Percentiles rank a stretch among this genome's conserved stretches.
Evolutionary conservation across 1,140 invertebrate genomes (phyloP).

Genomic region (Sycobia sp.): DNA sequence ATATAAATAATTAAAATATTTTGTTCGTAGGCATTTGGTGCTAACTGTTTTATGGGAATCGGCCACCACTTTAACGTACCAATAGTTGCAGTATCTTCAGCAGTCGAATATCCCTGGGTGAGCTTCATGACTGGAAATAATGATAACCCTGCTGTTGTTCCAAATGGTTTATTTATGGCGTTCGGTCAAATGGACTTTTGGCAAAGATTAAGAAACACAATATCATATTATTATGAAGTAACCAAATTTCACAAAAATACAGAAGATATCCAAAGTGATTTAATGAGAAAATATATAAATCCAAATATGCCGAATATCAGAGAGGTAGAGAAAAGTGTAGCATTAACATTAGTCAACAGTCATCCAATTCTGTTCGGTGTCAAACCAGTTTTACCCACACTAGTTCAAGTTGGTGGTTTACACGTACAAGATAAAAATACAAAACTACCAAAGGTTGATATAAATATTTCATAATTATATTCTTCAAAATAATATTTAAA

Average conservation of each 20-base stretch:
- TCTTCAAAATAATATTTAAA: neutral
- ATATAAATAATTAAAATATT: conserved; percentile 4
- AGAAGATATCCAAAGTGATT: conserved; percentile 40
- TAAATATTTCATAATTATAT: neutral
- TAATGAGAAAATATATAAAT: conserved; percentile 63
- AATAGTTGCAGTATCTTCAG: conserved; percentile 66
- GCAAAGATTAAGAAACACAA: conserved; percentile 44
- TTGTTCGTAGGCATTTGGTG: conserved; percentile 36
- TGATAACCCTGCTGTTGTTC: conserved; percentile 66
- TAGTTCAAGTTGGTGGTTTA: conserved; percentile 57
- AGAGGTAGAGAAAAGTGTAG: conserved; percentile 58
- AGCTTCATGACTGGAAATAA: conserved; percentile 67
- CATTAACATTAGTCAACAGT: conserved; percentile 55
- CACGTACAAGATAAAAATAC: conserved; percentile 48
- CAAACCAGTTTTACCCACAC: conserved; percentile 48
- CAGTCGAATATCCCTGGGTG: conserved; percentile 66
- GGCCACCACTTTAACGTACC: conserved; percentile 65
- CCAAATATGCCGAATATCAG: conserved; percentile 65
- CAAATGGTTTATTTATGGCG: conserved; percentile 66
- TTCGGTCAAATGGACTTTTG: conserved; percentile 40
- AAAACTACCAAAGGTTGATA: conserved; percentile 37
- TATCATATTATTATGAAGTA: conserved; percentile 24
- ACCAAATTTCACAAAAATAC: conserved; percentile 29
- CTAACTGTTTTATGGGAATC: conserved; percentile 63
- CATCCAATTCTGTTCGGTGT: conserved; percentile 53